phyloP scores from a whole-genome alignment of 2,888 invertebrate species.

The Smittia aterrima region DNA sequence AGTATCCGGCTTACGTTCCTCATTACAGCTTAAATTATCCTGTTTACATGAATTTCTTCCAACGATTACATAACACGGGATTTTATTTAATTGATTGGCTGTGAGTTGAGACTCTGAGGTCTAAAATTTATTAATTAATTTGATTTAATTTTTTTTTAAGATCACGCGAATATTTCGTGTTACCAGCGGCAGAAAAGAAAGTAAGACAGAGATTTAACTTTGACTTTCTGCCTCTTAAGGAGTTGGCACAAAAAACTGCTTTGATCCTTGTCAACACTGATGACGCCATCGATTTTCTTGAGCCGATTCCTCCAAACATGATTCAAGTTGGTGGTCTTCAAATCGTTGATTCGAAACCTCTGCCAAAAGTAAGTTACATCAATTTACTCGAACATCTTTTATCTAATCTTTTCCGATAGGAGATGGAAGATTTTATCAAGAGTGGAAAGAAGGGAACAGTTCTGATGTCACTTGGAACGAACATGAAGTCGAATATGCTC shows the following conservation, averaged over 20 bases:
- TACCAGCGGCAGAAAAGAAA: slow-evolving; percentile 6
- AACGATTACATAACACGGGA: slow-evolving; percentile 42
- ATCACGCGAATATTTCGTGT: background rate
- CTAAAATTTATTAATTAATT: background rate
- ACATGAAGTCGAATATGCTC: slow-evolving; percentile 30
- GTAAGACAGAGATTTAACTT: background rate
- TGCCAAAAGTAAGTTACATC: background rate
- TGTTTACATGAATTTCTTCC: slow-evolving; percentile 44
- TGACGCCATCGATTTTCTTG: slow-evolving; percentile 40
- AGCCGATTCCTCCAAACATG: slow-evolving; percentile 42
- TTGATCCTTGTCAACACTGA: slow-evolving; percentile 42
- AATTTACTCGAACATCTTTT: too few species aligned
- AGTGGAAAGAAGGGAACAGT: slow-evolving; percentile 38
- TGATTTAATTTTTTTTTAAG: background rate
- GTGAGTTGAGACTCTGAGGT: slow-evolving; percentile 42
- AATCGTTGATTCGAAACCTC: slow-evolving; percentile 35
- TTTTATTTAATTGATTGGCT: slow-evolving; percentile 43
- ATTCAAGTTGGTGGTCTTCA: slow-evolving; percentile 44
- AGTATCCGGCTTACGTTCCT: slow-evolving; percentile 45
- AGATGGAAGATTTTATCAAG: slow-evolving; percentile 44
- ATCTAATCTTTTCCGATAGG: slow-evolving; percentile 28
- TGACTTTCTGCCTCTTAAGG: background rate
- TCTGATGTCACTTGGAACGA: slow-evolving; percentile 43
- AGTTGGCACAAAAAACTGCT: slow-evolving; percentile 23
- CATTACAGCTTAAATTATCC: slow-evolving; percentile 36